These are phyloP conservation scores for Otocyon megalotis DNA, from an alignment of 2,113 vertebrate genomes.

Conservation along the genomic window DNA sequence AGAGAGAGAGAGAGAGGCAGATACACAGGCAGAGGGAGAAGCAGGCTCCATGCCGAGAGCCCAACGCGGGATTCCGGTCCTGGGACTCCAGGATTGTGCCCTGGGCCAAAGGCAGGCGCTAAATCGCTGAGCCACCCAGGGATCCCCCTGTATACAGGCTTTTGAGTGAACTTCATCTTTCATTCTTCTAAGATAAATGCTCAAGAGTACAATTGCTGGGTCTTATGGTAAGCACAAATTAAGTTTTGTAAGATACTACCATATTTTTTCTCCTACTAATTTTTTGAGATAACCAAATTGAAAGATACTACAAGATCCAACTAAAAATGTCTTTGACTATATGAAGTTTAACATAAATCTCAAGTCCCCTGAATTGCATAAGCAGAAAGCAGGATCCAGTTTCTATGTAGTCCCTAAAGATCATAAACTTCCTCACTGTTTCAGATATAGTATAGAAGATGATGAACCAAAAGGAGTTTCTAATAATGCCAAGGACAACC, in stretches of 20 bases:
- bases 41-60: too few relatives aligned
- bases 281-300: background rate
- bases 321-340: background rate
- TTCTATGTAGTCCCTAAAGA: background rate
- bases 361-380: background rate
- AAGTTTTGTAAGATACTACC: background rate
- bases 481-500: background rate
- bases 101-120: too few relatives aligned
- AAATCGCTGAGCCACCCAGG: too few relatives aligned
- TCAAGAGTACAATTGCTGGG: background rate
- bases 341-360: background rate
- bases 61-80: too few relatives aligned
- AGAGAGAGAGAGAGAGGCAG: too few relatives aligned
- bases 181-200: background rate
- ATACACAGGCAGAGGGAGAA: too few relatives aligned
- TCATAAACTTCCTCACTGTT: background rate
- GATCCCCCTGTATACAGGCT: background rate
- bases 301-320: background rate
- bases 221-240: slow-evolving; percentile 21
- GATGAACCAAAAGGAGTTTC: background rate
- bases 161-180: background rate
- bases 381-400: background rate
- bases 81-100: too few relatives aligned
- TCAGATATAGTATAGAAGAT: background rate
- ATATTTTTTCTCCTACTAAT: background rate